Evolutionary conservation across 2,797 vertebrate genomes (phyloP), one percentile per base, ranked within the genome.

Genomic region (Etheostoma nigrum): DNA sequence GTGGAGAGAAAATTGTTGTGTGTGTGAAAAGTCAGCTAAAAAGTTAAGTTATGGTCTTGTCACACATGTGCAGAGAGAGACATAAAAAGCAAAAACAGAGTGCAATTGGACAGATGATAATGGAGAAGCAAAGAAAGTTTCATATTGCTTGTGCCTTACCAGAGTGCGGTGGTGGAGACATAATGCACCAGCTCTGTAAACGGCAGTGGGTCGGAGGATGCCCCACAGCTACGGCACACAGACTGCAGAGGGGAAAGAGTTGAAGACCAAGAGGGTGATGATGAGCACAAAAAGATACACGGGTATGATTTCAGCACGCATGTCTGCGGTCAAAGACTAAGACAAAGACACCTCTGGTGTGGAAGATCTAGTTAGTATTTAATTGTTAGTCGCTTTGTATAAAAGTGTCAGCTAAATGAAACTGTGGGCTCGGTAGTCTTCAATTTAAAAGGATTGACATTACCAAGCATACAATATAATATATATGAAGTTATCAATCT

Each of bases 111-210:
- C 45, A 51, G 75, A 44, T 53, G 64, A 78, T 65, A 67, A 58
- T 14, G 25, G 51, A 57, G 36, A 30, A 23, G 71, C 71, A 58
- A 45, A 53, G 51, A 21, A 76, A 65, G 51, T 78, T 86, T 70
- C 27, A 58, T 55, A 42, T 44, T 30, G 59, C 69, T 53, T 16
- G 67, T 27, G 74, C 67, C 96, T 96, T 96, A 99, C 98, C 98
- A 99, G 67, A 99, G 95, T 72, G 97, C 97, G 23, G 96, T 99
- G 81, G 96, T 99, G 81, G 98, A 99, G 95, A 99, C 96, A 52
- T 99, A 99, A 91, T 97, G 96, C 77, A 99, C 98, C 77, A 98
- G 96, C 86, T 99, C 97, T 0, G 96, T 99, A 78, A 99, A 99
- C 86, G 98, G 98, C 70, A 98, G 94, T 0, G 98, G 98, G 88